These are phyloP conservation scores for Euschistus heros DNA, from an alignment of 1,140 invertebrate species.

Conservation along the genomic window DNA sequence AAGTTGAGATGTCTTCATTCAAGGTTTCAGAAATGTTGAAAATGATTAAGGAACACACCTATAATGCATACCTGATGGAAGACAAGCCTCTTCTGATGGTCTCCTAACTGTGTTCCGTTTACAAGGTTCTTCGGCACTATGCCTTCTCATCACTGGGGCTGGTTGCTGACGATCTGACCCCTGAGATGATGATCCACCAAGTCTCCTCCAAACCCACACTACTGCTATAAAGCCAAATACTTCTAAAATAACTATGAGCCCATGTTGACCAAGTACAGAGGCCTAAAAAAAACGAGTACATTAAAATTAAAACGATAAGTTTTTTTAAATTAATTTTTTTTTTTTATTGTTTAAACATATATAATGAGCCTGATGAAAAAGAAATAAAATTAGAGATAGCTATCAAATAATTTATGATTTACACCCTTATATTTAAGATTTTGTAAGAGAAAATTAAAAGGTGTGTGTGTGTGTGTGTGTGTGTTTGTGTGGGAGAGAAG, in stretches of 20 bases:
- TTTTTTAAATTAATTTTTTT: slow-evolving; percentile 35
- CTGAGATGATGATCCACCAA: slow-evolving; percentile 12
- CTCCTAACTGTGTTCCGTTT: slow-evolving; percentile 39
- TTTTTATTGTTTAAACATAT: slow-evolving; percentile 32
- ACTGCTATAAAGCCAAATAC: slow-evolving; percentile 40
- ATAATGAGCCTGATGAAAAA: slow-evolving; percentile 34
- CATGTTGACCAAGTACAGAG: slow-evolving; percentile 38
- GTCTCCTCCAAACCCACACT: slow-evolving; percentile 38
- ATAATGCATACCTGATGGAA: slow-evolving; percentile 44
- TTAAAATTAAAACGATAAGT: slow-evolving; percentile 24
- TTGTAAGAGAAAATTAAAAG: too few species aligned
- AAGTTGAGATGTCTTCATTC: not conserved
- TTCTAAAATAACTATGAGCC: slow-evolving; percentile 42
- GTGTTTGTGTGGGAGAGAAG: too few species aligned
- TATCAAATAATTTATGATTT: too few species aligned
- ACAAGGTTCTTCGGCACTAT: slow-evolving; percentile 28
- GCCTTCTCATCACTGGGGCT: slow-evolving; percentile 28
- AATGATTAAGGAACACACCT: not conserved
- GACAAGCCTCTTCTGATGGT: slow-evolving; percentile 66
- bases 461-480: too few species aligned
- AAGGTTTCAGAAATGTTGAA: not conserved
- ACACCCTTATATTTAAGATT: too few species aligned
- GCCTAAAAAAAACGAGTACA: slow-evolving; percentile 29
- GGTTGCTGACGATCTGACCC: not conserved
- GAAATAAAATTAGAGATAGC: slow-evolving; percentile 24